Base-by-base conservation (phyloP, 2,888 invertebrate species). In the Acleris sparsana region DNA sequence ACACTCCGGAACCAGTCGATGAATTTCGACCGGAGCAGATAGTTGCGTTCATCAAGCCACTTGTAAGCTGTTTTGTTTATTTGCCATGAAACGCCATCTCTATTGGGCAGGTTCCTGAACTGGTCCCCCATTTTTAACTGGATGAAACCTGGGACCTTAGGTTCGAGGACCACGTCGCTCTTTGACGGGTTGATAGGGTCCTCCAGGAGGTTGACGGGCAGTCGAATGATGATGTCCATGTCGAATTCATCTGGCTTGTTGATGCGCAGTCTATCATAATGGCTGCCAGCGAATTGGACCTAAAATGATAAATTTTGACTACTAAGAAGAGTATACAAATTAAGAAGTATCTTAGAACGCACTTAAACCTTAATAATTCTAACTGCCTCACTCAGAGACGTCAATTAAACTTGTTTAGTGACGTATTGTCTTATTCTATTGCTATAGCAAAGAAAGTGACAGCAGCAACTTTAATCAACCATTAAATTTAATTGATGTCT, bases 201-300 rank as follows among this genome's bases (percentile, higher is more conserved):
- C 11, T 62, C 67, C 1, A 79, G 73, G 11, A 86, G 74, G 67
- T 85, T 83, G 0, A 93, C 71, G 0, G 94, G 94, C 13, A 95
- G 73, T 16, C 83, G 80, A 17, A 95, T 88, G 1, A 94, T 83
- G 5, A 94, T 82, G 72, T 94, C 93, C 73, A 95, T 84, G 72
- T 95, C 95, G 69, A 93, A 95, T 73, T 95, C 95, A 61, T 93
- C 90, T 0, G 94, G 94, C 67, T 92, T 89, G 16, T 90, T 89
- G 1, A 94, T 92, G 69, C 93, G 93, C 2, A 94, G 81, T 11
- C 88, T 84, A 75, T 95, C 95, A 69, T 88, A 95, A 72, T 88
- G 94, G 72, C 94, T 94, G 13, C 95, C 95, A 1, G 93, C 93
- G 71, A 89, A 94, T 73, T 90, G 90, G 0, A 87, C 80, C 89